Percentiles rank a stretch among this genome's conserved stretches.
phyloP scores from a whole-genome alignment of 2,113 vertebrate species.

The Psettodes erumei region DNA sequence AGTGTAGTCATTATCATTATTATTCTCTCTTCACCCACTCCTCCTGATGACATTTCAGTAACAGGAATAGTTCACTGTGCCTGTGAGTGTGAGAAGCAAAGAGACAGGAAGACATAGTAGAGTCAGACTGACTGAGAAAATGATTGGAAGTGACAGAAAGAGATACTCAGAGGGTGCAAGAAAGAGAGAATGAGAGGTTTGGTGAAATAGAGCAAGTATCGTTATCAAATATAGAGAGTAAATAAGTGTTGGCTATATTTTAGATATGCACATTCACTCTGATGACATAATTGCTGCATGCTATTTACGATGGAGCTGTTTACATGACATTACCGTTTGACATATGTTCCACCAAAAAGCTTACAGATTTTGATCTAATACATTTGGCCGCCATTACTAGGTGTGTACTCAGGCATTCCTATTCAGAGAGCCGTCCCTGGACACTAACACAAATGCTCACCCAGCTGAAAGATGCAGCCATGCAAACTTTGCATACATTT shows the following conservation, averaged over 20 bases:
- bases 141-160: background rate
- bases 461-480: conserved; percentile 61
- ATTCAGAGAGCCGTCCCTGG: conserved; percentile 28
- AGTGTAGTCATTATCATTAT: conserved; percentile 69
- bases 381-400: conserved; percentile 48
- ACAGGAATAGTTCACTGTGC: conserved; percentile 48
- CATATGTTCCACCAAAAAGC: background rate
- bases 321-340: background rate
- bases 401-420: conserved; percentile 29
- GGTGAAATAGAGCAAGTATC: too few relatives aligned
- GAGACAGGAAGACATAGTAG: conserved; percentile 13
- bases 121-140: background rate
- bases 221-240: background rate
- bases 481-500: conserved; percentile 44
- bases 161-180: background rate
- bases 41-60: conserved; percentile 67
- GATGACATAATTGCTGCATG: background rate
- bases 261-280: background rate
- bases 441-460: conserved; percentile 55
- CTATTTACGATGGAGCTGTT: background rate
- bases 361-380: background rate
- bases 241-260: background rate
- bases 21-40: conserved; percentile 55
- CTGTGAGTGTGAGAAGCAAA: conserved; percentile 37
- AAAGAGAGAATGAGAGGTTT: background rate